Evolutionary conservation across 2,113 vertebrate species (phyloP), one percentile per base, ranked within the genome.

Genomic region (Corythornis cristatus): DNA sequence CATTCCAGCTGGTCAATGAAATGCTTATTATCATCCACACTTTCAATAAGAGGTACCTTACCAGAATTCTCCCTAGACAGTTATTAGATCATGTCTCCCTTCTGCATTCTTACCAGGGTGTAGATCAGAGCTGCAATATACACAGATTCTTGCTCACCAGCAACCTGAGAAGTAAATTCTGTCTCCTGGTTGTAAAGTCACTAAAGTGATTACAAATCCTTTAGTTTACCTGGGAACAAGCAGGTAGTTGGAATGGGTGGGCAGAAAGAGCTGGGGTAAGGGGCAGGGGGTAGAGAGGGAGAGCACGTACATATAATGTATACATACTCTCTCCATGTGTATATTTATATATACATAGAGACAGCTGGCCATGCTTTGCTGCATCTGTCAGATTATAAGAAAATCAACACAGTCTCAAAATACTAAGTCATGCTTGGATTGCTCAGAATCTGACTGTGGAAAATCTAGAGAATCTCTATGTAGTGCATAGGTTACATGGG

Each of bases 351-450:
- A 28, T 35, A 70, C 8, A 62, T 9, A 77, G 20, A 68, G 88
- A 29, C 88, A 96, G 83, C 65, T 90, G 83, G n/a, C 54, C 73
- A 75, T 86, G 88, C 88, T 68, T 87, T 61, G 50, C 21, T 54
- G 53, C 62, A 82, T 82, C 40, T 86, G 66, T 86, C 77, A 78
- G 83, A 82, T 46, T 58, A 86, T 62, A 79, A 57, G 86, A 84
- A 89, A 90, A 93, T 58, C 42, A 54, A 66, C 93, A 22, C 15
- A 50, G 77, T 68, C 50, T 83, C 77, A 88, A 88, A 66, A 86
- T 79, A 89, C 66, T 73, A 78, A 83, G 76, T 35, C 45, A 46
- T 56, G 74, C 54, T 89, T 79, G 83, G 83, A 90, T 65, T 85
- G 86, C 66, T 92, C 83, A 96, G 76, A 84, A 78, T 79, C 77